Conservation (phyloP, 2,113 vertebrate species). For the Silurus meridionalis region DNA sequence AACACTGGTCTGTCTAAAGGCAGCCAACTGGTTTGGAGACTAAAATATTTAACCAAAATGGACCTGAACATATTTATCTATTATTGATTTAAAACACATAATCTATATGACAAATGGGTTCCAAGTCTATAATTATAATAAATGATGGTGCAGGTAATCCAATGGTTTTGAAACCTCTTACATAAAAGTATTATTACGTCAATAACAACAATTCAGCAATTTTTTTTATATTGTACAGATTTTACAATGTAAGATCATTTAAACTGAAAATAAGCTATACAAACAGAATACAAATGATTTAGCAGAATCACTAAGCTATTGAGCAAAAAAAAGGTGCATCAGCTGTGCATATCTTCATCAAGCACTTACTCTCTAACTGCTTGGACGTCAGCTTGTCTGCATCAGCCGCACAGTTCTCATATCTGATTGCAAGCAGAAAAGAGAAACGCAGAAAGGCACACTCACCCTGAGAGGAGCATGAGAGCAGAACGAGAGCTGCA, state of each 20-base stretch:
- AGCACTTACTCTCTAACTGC: constrained; percentile 5
- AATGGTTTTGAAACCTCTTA: background rate
- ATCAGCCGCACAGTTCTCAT: constrained; percentile 8
- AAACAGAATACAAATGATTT: constrained; percentile 23
- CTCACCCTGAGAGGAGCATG: constrained; percentile 55
- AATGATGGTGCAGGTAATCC: background rate
- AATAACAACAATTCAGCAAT: background rate
- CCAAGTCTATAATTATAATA: background rate
- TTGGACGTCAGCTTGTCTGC: constrained; percentile 21
- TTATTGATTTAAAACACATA: background rate
- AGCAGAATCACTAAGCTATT: constrained; percentile 21
- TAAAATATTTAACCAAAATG: background rate
- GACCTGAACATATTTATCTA: background rate
- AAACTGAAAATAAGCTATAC: background rate
- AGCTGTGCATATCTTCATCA: constrained; percentile 24
- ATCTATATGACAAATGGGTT: background rate
- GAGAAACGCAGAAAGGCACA: constrained; percentile 36
- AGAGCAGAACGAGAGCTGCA: constrained; percentile 48
- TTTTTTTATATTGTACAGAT: background rate
- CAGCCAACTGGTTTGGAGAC: background rate
- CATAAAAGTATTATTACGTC: background rate
- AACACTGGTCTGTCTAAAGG: constrained; percentile 1
- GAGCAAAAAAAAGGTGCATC: constrained; percentile 18
- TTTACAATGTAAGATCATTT: background rate
- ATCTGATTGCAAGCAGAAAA: constrained; percentile 22